Conservation (phyloP, 2,797 vertebrate species). For the Psittacula echo region DNA sequence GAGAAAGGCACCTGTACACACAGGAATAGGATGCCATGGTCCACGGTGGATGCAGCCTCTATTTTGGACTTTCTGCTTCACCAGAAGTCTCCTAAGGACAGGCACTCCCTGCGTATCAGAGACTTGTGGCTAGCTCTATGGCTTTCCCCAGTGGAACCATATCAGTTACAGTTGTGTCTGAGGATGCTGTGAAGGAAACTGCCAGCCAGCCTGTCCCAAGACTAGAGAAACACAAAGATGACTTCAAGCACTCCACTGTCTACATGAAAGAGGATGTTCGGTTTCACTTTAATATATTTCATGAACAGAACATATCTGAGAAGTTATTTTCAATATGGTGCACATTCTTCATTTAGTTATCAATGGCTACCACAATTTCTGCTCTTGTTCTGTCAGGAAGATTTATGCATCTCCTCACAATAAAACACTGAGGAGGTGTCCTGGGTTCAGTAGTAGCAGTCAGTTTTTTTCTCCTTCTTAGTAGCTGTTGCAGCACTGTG, state of each 20-base stretch:
- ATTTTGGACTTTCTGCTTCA: not conserved
- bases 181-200: not conserved
- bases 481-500: too few species aligned
- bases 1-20: not conserved
- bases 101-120: not conserved
- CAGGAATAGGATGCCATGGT: not conserved
- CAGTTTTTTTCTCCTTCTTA: too few species aligned
- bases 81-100: not conserved
- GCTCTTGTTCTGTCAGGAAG: not conserved
- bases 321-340: not conserved
- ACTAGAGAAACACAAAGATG: not conserved
- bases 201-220: not conserved
- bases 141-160: not conserved
- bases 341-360: not conserved
- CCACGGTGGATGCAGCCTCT: rapidly evolving
- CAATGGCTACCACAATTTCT: not conserved
- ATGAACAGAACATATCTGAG: not conserved
- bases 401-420: constrained; percentile 3
- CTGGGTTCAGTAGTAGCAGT: too few species aligned
- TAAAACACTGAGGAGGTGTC: not conserved
- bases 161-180: not conserved
- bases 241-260: not conserved
- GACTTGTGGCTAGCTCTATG: not conserved
- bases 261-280: not conserved
- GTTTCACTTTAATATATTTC: not conserved